A percentile compares a stretch with the other conserved stretches of the same genome.
Conservation (phyloP, 2,797 vertebrate genomes). For the Sylvilagus floridanus region DNA sequence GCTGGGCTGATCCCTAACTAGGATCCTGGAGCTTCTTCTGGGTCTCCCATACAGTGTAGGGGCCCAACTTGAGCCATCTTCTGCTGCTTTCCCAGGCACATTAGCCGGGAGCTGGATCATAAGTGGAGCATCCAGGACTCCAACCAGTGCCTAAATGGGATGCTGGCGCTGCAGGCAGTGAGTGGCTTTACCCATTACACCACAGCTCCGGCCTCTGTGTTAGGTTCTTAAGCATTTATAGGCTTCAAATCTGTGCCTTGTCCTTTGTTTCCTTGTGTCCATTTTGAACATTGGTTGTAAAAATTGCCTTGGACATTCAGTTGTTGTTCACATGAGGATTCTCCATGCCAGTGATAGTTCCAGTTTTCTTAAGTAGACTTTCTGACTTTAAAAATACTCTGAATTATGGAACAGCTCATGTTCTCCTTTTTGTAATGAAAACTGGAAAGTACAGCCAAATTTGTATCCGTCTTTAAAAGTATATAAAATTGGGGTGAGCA, state of each 20-base stretch:
- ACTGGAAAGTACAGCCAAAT: background rate
- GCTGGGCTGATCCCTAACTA: too few relatives aligned
- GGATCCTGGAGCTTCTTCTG: too few relatives aligned
- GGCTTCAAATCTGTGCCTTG: background rate
- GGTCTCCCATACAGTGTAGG: too few relatives aligned
- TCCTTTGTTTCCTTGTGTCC: background rate
- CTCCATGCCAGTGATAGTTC: background rate
- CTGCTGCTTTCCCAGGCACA: too few relatives aligned
- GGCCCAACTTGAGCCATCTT: too few relatives aligned
- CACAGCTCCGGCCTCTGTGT: background rate
- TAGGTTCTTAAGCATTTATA: background rate
- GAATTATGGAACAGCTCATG: background rate
- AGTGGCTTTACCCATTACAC: too few relatives aligned
- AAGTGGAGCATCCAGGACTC: too few relatives aligned
- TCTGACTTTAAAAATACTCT: background rate
- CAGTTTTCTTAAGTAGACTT: conserved; percentile 24
- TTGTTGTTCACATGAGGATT: background rate
- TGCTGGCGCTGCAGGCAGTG: too few relatives aligned
- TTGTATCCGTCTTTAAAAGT: conserved; percentile 13
- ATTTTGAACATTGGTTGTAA: background rate
- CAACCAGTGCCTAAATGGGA: too few relatives aligned
- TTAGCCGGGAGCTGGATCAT: too few relatives aligned
- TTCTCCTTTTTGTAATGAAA: conserved; percentile 16
- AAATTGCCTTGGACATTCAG: background rate
- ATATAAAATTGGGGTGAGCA: too few relatives aligned